A percentile compares a stretch with the other conserved stretches of the same genome.
Conservation (phyloP, 1,140 invertebrate species). For the Drosophila sturtevanti region DNA sequence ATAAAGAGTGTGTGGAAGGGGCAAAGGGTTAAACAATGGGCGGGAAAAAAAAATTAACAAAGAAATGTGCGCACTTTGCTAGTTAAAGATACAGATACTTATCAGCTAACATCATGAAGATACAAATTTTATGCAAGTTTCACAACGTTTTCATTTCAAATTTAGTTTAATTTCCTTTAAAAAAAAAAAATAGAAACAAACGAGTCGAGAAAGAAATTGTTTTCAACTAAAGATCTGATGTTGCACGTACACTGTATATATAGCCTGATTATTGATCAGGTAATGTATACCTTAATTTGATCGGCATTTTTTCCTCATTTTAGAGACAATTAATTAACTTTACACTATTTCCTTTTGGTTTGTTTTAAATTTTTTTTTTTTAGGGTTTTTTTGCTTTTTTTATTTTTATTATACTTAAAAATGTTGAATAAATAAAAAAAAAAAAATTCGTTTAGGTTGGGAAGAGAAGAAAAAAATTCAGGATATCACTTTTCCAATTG, state of each 20-base stretch:
- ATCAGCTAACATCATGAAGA: neutral
- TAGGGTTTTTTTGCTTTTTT: neutral
- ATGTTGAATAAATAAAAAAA: conserved; percentile 1
- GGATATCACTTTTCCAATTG: neutral
- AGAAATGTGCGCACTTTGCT: neutral
- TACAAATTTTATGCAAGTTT: neutral
- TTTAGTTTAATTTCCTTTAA: neutral
- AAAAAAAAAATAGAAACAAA: neutral
- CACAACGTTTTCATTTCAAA: neutral
- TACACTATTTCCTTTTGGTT: too few relatives aligned
- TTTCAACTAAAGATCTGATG: too few relatives aligned
- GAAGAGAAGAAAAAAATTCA: neutral
- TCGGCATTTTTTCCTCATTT: neutral
- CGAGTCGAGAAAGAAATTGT: too few relatives aligned
- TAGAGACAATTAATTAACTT: neutral
- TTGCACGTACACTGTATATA: too few relatives aligned
- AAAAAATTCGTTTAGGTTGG: conserved; percentile 4
- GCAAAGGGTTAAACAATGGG: neutral
- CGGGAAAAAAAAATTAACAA: neutral
- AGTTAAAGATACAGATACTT: conserved; percentile 1
- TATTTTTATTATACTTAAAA: neutral
- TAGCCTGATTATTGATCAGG: too few relatives aligned
- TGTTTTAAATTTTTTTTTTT: too few relatives aligned
- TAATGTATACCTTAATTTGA: too few relatives aligned
- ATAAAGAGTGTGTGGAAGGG: neutral